Evolutionary conservation across 2,113 vertebrate species (phyloP).

Genomic region (Neoarius graeffei): DNA sequence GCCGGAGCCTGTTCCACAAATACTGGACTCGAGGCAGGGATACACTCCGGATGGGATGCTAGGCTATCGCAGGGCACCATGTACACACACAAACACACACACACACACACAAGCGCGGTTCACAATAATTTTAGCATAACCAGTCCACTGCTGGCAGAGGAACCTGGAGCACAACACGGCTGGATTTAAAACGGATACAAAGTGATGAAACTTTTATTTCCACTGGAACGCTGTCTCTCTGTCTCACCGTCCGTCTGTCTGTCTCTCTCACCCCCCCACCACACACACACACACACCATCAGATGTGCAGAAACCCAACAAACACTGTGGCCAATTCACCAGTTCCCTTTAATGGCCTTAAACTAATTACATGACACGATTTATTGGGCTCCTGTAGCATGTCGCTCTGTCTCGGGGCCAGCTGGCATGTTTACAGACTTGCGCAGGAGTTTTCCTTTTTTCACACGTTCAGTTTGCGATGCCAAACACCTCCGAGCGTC

Average conservation of each 20-base stretch:
- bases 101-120: too few relatives aligned
- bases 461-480: neutral
- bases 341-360: slow-evolving; percentile 35
- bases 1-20: too few relatives aligned
- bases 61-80: too few relatives aligned
- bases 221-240: neutral
- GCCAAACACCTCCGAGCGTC: neutral
- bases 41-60: too few relatives aligned
- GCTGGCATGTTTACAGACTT: slow-evolving; percentile 16
- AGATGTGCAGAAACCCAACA: neutral
- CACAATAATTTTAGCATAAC: too few relatives aligned
- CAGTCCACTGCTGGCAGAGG: too few relatives aligned
- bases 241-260: too few relatives aligned
- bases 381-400: slow-evolving; percentile 32
- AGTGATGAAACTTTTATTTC: too few relatives aligned
- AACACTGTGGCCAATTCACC: neutral
- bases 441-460: neutral
- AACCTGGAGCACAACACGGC: too few relatives aligned
- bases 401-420: slow-evolving; percentile 22
- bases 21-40: too few relatives aligned
- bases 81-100: too few relatives aligned
- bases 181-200: too few relatives aligned
- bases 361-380: slow-evolving; percentile 44
- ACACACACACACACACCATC: slow-evolving; percentile 29
- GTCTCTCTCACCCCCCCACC: neutral